Percentiles rank a stretch among this genome's conserved stretches.
Conservation (phyloP, 1,140 invertebrate genomes). For the Diachasma alloeum region DNA sequence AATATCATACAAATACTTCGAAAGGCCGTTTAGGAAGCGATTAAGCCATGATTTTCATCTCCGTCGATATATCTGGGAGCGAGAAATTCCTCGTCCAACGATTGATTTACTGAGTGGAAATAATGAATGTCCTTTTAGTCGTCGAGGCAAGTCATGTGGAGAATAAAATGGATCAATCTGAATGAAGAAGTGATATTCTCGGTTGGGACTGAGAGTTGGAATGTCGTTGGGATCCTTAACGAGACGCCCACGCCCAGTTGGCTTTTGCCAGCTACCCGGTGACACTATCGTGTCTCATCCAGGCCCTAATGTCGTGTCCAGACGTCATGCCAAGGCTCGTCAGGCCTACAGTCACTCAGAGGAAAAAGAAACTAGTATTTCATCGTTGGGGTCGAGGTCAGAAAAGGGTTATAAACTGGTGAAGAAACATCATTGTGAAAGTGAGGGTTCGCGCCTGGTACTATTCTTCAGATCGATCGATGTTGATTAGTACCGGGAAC, state of each 20-base stretch:
- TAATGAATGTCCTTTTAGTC: background rate
- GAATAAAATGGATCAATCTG: conserved; percentile 13
- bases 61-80: background rate
- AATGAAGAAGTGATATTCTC: conserved; percentile 10
- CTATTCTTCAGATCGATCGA: background rate
- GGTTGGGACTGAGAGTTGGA: conserved; percentile 9
- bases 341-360: background rate
- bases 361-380: background rate
- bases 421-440: conserved; percentile 8
- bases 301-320: conserved; percentile 60
- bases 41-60: background rate
- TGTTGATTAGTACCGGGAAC: background rate
- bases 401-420: background rate
- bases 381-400: background rate
- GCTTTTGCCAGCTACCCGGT: conserved; percentile 48
- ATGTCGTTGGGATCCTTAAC: conserved; percentile 11
- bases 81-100: background rate
- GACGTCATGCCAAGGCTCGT: conserved; percentile 38
- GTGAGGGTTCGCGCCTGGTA: background rate
- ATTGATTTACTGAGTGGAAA: background rate
- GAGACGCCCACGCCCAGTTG: conserved; percentile 47
- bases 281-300: conserved; percentile 60
- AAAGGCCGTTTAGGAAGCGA: background rate
- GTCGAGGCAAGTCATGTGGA: background rate
- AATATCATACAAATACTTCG: background rate